These are phyloP conservation scores for Drosophila paucipuncta DNA, from an alignment of 2,888 invertebrate species.

Conservation along the genomic window DNA sequence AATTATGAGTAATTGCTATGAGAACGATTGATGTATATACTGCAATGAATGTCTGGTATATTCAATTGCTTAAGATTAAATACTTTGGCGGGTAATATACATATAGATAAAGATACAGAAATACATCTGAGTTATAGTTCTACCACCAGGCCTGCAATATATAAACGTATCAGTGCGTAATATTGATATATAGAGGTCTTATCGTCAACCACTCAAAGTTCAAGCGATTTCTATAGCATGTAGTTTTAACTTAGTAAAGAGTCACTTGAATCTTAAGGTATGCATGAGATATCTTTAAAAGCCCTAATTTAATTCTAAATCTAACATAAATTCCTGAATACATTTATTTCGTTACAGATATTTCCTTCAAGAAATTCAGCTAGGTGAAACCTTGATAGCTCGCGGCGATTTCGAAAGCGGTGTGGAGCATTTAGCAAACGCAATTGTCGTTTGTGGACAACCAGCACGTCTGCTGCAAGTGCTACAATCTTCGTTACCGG, in stretches of 20 bases:
- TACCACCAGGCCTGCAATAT: background rate
- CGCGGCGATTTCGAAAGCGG: constrained; percentile 95
- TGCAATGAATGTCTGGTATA: background rate
- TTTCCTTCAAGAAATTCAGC: constrained; percentile 91
- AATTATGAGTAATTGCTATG: background rate
- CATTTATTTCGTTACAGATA: constrained; percentile 82
- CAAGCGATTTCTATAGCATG: no score
- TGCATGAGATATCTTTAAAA: no score
- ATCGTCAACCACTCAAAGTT: no score
- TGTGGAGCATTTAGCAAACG: constrained; percentile 98
- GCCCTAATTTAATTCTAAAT: background rate
- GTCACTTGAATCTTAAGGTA: no score
- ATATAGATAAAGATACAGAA: no score
- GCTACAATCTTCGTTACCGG: constrained; percentile 97
- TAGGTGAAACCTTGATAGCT: constrained; percentile 95
- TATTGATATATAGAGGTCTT: no score
- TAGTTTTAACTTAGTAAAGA: no score
- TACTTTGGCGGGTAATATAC: background rate
- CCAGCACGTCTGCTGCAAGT: constrained; percentile 85
- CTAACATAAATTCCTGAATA: background rate
- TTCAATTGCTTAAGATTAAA: background rate
- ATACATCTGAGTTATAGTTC: background rate
- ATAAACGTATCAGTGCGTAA: no score
- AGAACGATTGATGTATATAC: background rate
- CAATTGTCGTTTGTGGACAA: constrained; percentile 98